phyloP scores from a whole-genome alignment of 2,888 invertebrate species.

The Eueremaeus valkanovi region DNA sequence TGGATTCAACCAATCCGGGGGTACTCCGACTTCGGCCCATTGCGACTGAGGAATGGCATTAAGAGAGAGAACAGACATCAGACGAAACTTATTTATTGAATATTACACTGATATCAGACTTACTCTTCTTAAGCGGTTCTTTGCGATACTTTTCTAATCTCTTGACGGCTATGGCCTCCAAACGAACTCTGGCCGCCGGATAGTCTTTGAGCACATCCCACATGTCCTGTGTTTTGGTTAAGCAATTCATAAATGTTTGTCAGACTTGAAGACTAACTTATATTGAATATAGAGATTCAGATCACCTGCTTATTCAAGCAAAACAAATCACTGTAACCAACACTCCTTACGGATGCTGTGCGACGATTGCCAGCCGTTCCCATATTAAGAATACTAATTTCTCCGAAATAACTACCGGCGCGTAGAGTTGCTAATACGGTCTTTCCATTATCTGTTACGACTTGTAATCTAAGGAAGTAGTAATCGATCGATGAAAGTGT shows the following conservation, averaged over 20 bases:
- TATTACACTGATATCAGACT: slow-evolving; percentile 46
- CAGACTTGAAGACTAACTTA: neutral
- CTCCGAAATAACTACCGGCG: slow-evolving; percentile 99
- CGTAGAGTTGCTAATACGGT: slow-evolving; percentile 94
- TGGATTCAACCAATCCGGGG: slow-evolving; percentile 88
- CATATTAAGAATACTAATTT: slow-evolving; percentile 99
- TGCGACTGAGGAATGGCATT: slow-evolving; percentile 70
- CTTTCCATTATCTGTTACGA: slow-evolving; percentile 52
- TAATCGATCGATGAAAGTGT: slow-evolving; percentile 59
- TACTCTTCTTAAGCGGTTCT: slow-evolving; percentile 87
- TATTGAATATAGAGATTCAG: neutral
- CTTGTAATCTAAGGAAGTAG: slow-evolving; percentile 34
- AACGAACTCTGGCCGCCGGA: slow-evolving; percentile 60
- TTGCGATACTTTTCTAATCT: slow-evolving; percentile 95
- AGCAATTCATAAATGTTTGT: neutral
- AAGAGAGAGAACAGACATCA: neutral
- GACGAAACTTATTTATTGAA: neutral
- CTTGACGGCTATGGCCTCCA: slow-evolving; percentile 96
- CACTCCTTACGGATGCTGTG: slow-evolving; percentile 95
- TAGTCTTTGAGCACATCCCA: slow-evolving; percentile 96
- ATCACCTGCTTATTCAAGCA: slow-evolving; percentile 84
- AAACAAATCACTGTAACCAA: slow-evolving; percentile 97
- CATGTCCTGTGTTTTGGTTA: slow-evolving; percentile 64
- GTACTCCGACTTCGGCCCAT: slow-evolving; percentile 94
- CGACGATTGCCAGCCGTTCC: slow-evolving; percentile 98